phyloP scores from a whole-genome alignment of 2,113 vertebrate genomes.

The Cygnus atratus region DNA sequence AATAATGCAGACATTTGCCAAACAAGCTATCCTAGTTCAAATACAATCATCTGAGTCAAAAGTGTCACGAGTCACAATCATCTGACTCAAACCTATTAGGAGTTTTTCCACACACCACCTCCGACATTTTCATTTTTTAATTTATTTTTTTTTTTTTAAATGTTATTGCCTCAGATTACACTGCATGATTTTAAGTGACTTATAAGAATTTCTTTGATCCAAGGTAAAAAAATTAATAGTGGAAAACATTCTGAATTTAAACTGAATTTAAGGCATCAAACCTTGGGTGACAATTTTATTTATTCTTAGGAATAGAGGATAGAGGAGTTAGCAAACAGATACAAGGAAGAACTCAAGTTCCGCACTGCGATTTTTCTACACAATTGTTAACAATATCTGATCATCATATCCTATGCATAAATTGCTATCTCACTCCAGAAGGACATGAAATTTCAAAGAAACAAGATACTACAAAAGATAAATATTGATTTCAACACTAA shows the following conservation, averaged over 20 bases:
- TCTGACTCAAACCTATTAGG: neutral
- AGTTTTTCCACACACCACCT: neutral
- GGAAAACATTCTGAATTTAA: neutral
- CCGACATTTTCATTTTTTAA: neutral
- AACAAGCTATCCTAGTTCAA: neutral
- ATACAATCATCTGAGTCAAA: neutral
- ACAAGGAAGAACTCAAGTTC: neutral
- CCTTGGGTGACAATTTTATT: neutral
- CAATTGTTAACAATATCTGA: neutral
- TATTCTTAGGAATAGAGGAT: neutral
- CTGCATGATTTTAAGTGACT: neutral
- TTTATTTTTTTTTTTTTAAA: neutral
- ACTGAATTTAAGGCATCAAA: neutral
- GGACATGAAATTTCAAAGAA: neutral
- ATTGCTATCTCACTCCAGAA: neutral
- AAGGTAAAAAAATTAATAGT: neutral
- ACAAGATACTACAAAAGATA: neutral
- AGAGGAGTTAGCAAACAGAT: neutral
- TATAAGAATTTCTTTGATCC: neutral
- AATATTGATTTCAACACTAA: neutral
- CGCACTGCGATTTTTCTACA: neutral
- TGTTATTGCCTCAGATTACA: neutral
- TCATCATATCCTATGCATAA: too few species aligned
- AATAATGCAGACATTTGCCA: neutral
- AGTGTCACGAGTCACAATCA: neutral